Evolutionary conservation across 30 jellyfish, hydroid and myxozoan species (phyloP), one percentile per base, ranked within the genome.

Genomic region (Sanderia malayensis): DNA sequence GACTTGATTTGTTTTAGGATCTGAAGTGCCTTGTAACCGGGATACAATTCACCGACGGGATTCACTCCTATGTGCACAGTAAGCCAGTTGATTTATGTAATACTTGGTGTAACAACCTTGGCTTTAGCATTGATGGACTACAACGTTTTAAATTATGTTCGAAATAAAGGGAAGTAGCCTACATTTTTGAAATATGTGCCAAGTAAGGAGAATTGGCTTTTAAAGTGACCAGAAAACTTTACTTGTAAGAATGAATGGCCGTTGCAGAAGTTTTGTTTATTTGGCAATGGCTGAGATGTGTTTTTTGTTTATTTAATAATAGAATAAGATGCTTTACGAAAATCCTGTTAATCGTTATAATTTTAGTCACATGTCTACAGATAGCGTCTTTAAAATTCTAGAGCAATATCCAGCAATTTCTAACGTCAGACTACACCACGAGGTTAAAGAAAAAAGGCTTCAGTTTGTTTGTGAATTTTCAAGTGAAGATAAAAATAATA

Each of bases 21-120:
- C 79, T n/a, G 92, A 87, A 49, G 61, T 62, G 3, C 82, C 82
- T 23, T 87, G 97, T 65, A 88, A 8, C 87, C 87, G 2, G 95
- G 95, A 8, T 70, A 71, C 26, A 69, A 83, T 44, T 87, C 97
- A 31, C 66, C 76, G 46, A 80, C 94, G 13, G 95, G 95, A 31
- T 87, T 81, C 57, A 81, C 93, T 8, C 97, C 97, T 19, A 84
- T 78, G 4, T 87, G 97, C 82, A 34, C 83, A 32, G 97, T 87
- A 74, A 29, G 95, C 67, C 31, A 47, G 10, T 29, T 45, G 9
- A 11, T 22, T 3, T 26, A 2, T 20, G 22, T n/a, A n/a, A n/a
- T n/a, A n/a, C n/a, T n/a, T n/a, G n/a, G n/a, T n/a, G n/a, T n/a
- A n/a, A n/a, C n/a, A n/a, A n/a, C n/a, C n/a, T n/a, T n/a, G n/a